Base-by-base conservation (phyloP, 2,113 vertebrate genomes). In the Meleagris gallopavo region DNA sequence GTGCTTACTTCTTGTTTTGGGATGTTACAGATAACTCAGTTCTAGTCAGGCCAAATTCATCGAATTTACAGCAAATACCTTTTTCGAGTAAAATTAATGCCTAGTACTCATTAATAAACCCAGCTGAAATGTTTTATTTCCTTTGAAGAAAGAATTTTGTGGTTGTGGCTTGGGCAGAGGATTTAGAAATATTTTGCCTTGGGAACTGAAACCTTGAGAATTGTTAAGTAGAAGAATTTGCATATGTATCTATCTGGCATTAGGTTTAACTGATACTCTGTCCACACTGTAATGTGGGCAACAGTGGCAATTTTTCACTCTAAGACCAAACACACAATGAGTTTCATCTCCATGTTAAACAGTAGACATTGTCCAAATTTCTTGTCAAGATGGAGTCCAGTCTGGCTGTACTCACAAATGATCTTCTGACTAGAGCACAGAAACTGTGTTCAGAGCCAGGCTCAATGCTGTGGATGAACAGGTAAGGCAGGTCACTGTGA, bases 181-280 rank as follows among this genome's bases (percentile, higher is more conserved):
- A 77, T 29, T 32, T 62, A 66, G 78, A 87, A 93, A 66, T 93
- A 52, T 70, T 93, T 91, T 91, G 24, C 48, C 43, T 50, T 58
- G 52, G 69, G 73, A 83, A 18, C 5, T 69, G 46, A 86, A 40
- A 83, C 66, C 52, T 82, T 10, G 25, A 72, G 36, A 67, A 69
- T 55, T 77, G 34, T 81, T 50, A 36, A 43, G 43, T 38, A 32
- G 41, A 93, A 65, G 43, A 50, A 81, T 11, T 25, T 55, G 45
- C 18, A 55, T 11, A 24, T 57, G 14, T 3, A 10, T 18, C 13
- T 3, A 10, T 18, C 13, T 1, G 3, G 43, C 0, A 1, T 13
- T 73, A 71, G 29, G 18, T 22, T 76, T 83, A 69, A 69, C 58
- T 32, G 50, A 55, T 30, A 45, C 19, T 43, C 15, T 0, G 30